Percentiles rank a stretch among this genome's conserved stretches.
Evolutionary conservation across 2,113 vertebrate genomes (phyloP).

Genomic region (Tyrannus savana): DNA sequence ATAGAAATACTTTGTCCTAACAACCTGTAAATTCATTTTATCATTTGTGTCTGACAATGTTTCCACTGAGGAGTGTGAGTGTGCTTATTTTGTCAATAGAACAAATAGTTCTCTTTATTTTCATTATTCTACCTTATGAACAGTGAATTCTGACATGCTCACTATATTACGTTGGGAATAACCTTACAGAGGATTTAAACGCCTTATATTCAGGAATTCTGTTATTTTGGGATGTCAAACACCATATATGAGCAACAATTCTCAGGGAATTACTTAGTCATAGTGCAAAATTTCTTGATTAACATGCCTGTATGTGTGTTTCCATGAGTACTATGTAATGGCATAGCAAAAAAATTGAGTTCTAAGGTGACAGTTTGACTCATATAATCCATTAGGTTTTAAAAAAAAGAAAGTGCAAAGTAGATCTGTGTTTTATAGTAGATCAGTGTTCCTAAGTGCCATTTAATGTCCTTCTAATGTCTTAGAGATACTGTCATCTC

Average conservation of each 20-base stretch:
- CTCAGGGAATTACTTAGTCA: background rate
- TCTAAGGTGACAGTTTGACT: background rate
- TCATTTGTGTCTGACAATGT: background rate
- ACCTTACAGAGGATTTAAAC: background rate
- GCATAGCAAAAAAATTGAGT: background rate
- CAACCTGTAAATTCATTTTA: background rate
- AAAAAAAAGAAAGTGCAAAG: background rate
- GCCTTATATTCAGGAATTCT: background rate
- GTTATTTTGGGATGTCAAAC: background rate
- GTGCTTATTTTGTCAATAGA: background rate
- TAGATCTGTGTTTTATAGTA: background rate
- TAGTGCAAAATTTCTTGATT: background rate
- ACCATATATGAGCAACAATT: background rate
- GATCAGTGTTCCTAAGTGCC: background rate
- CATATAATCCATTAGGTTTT: background rate
- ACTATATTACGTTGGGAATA: background rate
- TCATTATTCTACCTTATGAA: background rate
- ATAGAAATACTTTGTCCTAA: background rate
- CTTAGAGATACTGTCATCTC: background rate
- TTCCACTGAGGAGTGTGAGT: background rate
- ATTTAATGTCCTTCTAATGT: background rate
- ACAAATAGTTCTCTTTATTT: background rate
- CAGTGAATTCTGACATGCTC: background rate
- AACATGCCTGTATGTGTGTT: background rate
- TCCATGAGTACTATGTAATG: rapidly evolving